phyloP scores from a whole-genome alignment of 2,888 invertebrate genomes.

The Drosophila peninsularis region DNA sequence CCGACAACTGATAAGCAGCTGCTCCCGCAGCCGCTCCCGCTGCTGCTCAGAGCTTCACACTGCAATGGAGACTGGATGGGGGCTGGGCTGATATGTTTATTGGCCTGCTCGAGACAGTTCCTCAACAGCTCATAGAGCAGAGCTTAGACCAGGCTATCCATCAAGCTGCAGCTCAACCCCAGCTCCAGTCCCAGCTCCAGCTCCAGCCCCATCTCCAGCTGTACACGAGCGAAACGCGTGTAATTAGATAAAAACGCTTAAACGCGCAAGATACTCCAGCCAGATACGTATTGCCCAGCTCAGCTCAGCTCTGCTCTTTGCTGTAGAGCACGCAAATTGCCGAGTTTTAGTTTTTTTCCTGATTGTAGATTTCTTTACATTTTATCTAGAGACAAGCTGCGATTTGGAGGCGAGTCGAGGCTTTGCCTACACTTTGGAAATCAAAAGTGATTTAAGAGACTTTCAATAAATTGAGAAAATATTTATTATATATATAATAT shows the following conservation, averaged over 20 bases:
- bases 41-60: conserved; percentile 29
- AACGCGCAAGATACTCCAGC: conserved; percentile 55
- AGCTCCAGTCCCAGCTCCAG: background rate
- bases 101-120: conserved; percentile 41
- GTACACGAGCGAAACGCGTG: conserved; percentile 71
- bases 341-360: conserved; percentile 9
- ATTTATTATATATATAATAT: too few species aligned
- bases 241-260: conserved; percentile 79
- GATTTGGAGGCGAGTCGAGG: background rate
- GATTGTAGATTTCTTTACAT: conserved; percentile 36
- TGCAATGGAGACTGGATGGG: conserved; percentile 7
- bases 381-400: conserved; percentile 29
- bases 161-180: conserved; percentile 4
- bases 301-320: background rate
- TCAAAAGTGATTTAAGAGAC: background rate
- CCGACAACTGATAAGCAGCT: conserved; percentile 84
- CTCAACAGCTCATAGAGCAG: conserved; percentile 12
- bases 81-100: conserved; percentile 72
- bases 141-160: background rate
- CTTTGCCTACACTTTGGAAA: background rate
- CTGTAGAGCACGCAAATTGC: conserved; percentile 19
- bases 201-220: background rate
- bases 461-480: too few species aligned
- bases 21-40: conserved; percentile 4
- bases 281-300: conserved; percentile 24